A percentile compares a stretch with the other conserved stretches of the same genome.
phyloP scores from a whole-genome alignment of 2,797 vertebrate genomes.

The Mus minutoides region DNA sequence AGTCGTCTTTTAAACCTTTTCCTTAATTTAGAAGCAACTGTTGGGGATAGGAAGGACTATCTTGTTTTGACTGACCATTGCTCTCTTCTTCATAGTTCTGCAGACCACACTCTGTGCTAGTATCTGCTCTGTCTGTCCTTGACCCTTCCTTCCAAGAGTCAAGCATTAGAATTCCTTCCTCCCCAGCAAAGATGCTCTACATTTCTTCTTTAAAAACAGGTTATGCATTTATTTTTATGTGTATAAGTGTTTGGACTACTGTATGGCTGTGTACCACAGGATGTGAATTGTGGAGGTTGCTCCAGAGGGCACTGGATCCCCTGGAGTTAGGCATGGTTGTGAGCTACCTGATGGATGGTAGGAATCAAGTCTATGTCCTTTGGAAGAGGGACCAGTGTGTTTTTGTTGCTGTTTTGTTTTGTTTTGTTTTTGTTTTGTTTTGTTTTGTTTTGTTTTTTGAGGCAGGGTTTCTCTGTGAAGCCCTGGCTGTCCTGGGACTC shows the following conservation, averaged over 20 bases:
- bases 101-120: neutral
- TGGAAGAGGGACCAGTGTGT: neutral
- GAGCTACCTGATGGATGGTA: neutral
- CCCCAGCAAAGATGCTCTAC: neutral
- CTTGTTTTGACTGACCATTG: neutral
- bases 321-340: neutral
- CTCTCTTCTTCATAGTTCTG: constrained; percentile 19
- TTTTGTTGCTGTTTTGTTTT: no score
- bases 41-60: neutral
- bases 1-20: neutral
- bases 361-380: neutral
- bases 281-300: neutral
- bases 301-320: neutral
- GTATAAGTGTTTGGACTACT: neutral
- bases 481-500: no score
- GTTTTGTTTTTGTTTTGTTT: no score
- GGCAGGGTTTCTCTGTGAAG: no score
- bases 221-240: no score
- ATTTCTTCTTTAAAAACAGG: neutral
- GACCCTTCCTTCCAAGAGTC: neutral
- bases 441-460: no score
- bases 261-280: neutral
- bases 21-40: constrained; percentile 50
- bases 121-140: neutral
- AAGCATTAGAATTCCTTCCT: constrained; percentile 22